Evolutionary conservation across 2,888 invertebrate genomes (phyloP).

Genomic region (Trichogramma evanescens): DNA sequence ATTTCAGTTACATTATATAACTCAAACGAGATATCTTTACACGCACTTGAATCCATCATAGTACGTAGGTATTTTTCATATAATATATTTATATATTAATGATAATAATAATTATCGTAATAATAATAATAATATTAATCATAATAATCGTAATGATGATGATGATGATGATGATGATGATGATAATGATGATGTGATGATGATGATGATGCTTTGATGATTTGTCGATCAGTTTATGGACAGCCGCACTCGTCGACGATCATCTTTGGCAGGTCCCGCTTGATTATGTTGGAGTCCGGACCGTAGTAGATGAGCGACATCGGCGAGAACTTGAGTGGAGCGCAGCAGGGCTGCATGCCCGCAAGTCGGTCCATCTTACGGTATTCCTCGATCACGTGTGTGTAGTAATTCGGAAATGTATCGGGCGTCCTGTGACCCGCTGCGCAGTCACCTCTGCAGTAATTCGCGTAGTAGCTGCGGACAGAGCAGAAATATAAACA

Average conservation of each 20-base stretch:
- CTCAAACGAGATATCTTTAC: too few relatives aligned
- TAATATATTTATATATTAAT: not conserved
- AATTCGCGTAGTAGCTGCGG: slow-evolving; percentile 76
- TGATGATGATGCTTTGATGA: not conserved
- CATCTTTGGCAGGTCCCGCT: slow-evolving; percentile 91
- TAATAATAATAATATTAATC: too few relatives aligned
- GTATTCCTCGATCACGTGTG: slow-evolving; percentile 86
- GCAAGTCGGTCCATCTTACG: slow-evolving; percentile 66
- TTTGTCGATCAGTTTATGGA: slow-evolving; percentile 51
- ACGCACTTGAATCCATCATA: too few relatives aligned
- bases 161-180: not conserved
- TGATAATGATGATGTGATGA: not conserved
- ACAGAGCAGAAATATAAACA: slow-evolving; percentile 2
- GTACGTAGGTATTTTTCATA: too few relatives aligned
- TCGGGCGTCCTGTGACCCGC: slow-evolving; percentile 71
- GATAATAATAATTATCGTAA: not conserved
- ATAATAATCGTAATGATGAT: not conserved
- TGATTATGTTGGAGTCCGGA: slow-evolving; percentile 82
- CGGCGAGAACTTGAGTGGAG: slow-evolving; percentile 84
- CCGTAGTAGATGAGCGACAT: slow-evolving; percentile 91
- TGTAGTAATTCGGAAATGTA: slow-evolving; percentile 79
- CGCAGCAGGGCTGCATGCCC: slow-evolving; percentile 86
- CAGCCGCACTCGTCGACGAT: slow-evolving; percentile 94
- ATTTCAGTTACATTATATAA: too few relatives aligned
- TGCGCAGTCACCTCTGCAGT: slow-evolving; percentile 83